These are phyloP conservation scores for Eupithecia exiguata DNA, from an alignment of 2,888 invertebrate species.

Conservation along the genomic window DNA sequence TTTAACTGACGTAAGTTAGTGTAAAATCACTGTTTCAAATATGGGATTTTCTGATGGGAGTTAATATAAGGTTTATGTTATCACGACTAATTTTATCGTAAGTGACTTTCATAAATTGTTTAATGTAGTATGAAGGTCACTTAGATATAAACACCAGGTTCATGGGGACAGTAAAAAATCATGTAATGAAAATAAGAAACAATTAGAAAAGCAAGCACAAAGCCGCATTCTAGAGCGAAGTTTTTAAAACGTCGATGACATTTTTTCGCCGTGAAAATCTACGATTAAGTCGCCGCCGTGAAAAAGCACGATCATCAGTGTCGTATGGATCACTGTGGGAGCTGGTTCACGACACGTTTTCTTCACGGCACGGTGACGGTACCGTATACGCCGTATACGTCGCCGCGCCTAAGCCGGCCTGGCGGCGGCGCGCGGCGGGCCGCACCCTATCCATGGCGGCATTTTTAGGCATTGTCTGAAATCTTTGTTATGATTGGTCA, in stretches of 20 bases:
- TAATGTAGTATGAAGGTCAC: background rate
- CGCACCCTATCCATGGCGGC: no score
- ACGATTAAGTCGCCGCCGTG: no score
- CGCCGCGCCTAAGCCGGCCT: no score
- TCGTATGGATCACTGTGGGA: no score
- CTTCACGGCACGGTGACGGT: no score
- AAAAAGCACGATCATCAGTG: no score
- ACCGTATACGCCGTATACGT: no score
- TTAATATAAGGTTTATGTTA: constrained; percentile 9
- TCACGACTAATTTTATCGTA: background rate
- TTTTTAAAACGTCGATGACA: background rate
- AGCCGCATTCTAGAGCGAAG: background rate
- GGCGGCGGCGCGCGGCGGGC: no score
- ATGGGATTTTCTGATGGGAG: background rate
- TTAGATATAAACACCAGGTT: background rate
- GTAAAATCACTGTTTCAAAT: background rate
- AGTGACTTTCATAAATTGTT: background rate
- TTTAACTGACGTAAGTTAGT: constrained; percentile 28
- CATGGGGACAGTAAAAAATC: background rate
- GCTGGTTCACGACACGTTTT: no score
- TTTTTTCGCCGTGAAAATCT: no score
- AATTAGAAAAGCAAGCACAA: background rate
- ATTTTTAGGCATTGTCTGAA: no score
- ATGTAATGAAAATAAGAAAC: background rate
- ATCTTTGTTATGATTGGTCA: background rate